phyloP scores from a whole-genome alignment of 2,113 vertebrate genomes.

The Heterochromis multidens region DNA sequence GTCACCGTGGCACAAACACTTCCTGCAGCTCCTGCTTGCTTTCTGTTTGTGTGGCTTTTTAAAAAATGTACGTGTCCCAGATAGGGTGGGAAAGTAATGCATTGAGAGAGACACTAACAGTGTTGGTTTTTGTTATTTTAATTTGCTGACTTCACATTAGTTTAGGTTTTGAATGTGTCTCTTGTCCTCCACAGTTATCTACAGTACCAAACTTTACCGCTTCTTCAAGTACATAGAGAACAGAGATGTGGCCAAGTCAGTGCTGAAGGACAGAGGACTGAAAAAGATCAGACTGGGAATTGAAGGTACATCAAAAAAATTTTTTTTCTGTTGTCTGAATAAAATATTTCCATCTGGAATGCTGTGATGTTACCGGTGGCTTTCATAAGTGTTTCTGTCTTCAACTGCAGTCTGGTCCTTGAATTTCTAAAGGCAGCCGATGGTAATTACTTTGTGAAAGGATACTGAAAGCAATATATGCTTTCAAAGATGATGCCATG shows the following conservation, averaged over 20 bases:
- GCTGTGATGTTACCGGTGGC: rapidly evolving
- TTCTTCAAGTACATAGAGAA: constrained; percentile 99
- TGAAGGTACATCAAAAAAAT: constrained; percentile 81
- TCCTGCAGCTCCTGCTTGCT: neutral
- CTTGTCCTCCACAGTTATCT: constrained; percentile 84
- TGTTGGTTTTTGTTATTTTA: neutral
- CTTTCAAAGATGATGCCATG: neutral
- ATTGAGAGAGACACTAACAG: neutral
- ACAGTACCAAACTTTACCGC: constrained; percentile 97
- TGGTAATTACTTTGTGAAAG: neutral
- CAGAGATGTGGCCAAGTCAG: constrained; percentile 94
- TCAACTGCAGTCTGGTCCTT: neutral
- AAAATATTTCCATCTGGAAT: no score
- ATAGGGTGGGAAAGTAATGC: neutral
- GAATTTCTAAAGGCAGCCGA: neutral
- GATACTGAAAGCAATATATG: neutral
- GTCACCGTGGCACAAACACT: neutral
- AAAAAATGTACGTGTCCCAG: neutral
- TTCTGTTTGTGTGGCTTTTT: neutral
- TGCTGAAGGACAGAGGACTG: constrained; percentile 94
- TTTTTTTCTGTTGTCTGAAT: neutral
- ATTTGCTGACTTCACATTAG: neutral
- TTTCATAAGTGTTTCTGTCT: neutral
- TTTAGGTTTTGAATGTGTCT: neutral
- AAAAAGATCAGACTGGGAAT: constrained; percentile 98